Conservation (phyloP, 2,113 vertebrate genomes). For the Campylorhamphus procurvoides region DNA sequence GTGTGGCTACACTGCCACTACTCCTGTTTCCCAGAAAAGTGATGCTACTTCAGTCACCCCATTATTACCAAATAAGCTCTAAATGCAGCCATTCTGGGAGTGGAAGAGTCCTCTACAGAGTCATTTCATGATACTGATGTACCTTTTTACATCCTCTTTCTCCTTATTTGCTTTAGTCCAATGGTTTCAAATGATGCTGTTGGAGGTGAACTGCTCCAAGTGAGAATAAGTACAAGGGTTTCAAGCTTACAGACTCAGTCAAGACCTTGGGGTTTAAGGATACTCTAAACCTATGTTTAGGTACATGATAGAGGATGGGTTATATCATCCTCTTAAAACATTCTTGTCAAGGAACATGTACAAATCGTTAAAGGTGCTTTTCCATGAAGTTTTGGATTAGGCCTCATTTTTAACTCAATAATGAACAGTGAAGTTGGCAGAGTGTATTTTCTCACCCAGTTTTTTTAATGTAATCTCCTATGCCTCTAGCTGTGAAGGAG, state of each 20-base stretch:
- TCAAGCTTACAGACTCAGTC: background rate
- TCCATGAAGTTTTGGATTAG: background rate
- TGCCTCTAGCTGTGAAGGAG: background rate
- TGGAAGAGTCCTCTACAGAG: background rate
- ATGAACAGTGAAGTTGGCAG: background rate
- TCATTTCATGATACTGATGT: background rate
- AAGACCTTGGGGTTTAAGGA: background rate
- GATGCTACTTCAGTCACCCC: background rate
- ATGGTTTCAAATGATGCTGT: background rate
- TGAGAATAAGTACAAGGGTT: background rate
- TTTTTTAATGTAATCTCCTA: background rate
- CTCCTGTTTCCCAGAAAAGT: background rate
- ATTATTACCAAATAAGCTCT: background rate
- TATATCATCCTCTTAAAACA: background rate
- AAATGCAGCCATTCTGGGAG: background rate
- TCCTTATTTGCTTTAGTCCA: background rate
- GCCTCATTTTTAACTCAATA: background rate
- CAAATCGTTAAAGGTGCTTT: background rate
- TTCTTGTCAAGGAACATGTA: background rate
- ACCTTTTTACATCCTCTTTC: background rate
- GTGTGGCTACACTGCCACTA: background rate
- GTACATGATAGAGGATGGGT: background rate
- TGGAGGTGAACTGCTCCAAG: background rate
- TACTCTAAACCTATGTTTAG: background rate
- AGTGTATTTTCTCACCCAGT: background rate